phyloP scores from a whole-genome alignment of 2,888 invertebrate species.

The Idaea aversata region DNA sequence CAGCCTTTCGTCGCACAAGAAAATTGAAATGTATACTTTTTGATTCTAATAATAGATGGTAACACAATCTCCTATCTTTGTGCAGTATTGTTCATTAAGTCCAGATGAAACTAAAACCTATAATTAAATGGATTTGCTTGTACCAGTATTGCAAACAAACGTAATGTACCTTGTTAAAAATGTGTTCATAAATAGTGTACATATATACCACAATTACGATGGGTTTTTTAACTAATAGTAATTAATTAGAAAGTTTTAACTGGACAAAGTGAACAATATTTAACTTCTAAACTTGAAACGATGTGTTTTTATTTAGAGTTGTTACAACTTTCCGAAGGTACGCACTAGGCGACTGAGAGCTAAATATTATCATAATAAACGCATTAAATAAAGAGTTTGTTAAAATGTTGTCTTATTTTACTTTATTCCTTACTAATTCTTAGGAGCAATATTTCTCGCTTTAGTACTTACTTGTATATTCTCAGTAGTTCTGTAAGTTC shows the following conservation, averaged over 20 bases:
- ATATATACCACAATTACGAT: not conserved
- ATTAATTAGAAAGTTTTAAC: slow-evolving; percentile 33
- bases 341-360: slow-evolving; percentile 81
- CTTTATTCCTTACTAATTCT: slow-evolving; percentile 7
- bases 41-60: not conserved
- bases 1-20: not conserved
- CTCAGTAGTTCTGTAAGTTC: slow-evolving; percentile 82
- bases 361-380: slow-evolving; percentile 78
- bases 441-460: not conserved
- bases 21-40: not conserved
- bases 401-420: slow-evolving; percentile 60
- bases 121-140: slow-evolving; percentile 20
- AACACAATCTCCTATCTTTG: not conserved
- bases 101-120: slow-evolving; percentile 14
- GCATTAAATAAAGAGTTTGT: slow-evolving; percentile 79
- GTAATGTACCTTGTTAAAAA: not conserved
- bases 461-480: slow-evolving; percentile 82
- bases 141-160: not conserved
- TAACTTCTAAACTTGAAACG: slow-evolving; percentile 24
- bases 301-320: slow-evolving; percentile 54
- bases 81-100: not conserved
- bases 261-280: slow-evolving; percentile 18
- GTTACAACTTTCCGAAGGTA: slow-evolving; percentile 80
- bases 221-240: not conserved
- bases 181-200: not conserved